Conservation (phyloP, 2,797 vertebrate species). For the Xyrichtys novacula region DNA sequence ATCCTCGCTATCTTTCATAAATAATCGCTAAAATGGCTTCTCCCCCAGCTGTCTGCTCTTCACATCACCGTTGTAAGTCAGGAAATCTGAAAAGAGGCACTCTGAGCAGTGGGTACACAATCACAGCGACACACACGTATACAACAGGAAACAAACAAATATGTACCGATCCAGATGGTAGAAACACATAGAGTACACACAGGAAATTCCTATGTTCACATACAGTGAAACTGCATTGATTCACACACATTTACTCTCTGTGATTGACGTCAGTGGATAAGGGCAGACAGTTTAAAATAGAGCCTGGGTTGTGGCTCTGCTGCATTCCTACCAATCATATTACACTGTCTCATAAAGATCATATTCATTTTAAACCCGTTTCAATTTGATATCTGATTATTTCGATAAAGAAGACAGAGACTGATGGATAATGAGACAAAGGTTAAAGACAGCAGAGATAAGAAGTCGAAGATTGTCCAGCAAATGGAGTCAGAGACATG, state of each 20-base stretch:
- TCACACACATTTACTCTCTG: not conserved
- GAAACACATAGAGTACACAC: constrained; percentile 7
- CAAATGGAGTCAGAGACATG: not conserved
- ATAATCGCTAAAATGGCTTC: constrained; percentile 24
- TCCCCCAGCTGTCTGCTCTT: constrained; percentile 22
- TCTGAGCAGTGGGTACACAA: constrained; percentile 7
- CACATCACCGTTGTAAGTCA: constrained; percentile 19
- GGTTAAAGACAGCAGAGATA: constrained; percentile 1
- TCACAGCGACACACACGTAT: not conserved
- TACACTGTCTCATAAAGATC: constrained; percentile 3
- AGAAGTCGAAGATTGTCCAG: constrained; percentile 5
- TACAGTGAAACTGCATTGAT: not conserved
- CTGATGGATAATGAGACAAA: not conserved
- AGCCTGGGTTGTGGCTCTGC: constrained; percentile 5
- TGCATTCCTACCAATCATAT: constrained; percentile 3
- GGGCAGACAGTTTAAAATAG: constrained; percentile 25
- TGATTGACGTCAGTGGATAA: constrained; percentile 12
- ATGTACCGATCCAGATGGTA: constrained; percentile 8
- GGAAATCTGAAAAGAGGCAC: constrained; percentile 12
- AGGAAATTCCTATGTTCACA: constrained; percentile 1
- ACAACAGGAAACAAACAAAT: constrained; percentile 17
- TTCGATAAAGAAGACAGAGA: not conserved
- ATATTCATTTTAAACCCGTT: constrained; percentile 20
- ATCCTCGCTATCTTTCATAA: constrained; percentile 9
- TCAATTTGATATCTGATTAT: constrained; percentile 31